phyloP scores from a whole-genome alignment of 2,113 vertebrate genomes.

The Epinephelus fuscoguttatus region DNA sequence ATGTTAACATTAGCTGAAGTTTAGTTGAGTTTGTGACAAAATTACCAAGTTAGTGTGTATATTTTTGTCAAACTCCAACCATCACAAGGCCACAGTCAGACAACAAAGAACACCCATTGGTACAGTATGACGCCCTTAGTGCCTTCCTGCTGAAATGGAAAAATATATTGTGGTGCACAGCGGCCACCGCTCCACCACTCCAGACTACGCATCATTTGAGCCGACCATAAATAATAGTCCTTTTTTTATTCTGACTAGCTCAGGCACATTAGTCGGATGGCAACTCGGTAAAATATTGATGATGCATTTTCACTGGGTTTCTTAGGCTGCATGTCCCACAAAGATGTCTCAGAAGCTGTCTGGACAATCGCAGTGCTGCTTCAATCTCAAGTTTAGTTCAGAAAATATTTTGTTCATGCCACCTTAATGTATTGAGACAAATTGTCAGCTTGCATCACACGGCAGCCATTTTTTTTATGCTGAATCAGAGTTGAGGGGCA shows the following conservation, averaged over 20 bases:
- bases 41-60: not conserved
- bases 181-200: conserved; percentile 31
- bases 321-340: conserved; percentile 23
- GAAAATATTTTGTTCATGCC: not conserved
- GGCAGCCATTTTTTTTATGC: conserved; percentile 13
- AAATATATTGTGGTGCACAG: conserved; percentile 24
- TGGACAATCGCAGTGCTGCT: conserved; percentile 30
- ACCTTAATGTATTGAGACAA: conserved; percentile 18
- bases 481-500: not conserved
- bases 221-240: conserved; percentile 49
- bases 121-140: conserved; percentile 62
- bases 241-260: conserved; percentile 42
- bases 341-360: conserved; percentile 32
- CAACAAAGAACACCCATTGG: conserved; percentile 59
- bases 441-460: conserved; percentile 26
- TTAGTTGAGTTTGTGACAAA: not conserved
- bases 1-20: not conserved
- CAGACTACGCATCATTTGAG: conserved; percentile 47
- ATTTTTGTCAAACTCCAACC: conserved; percentile 64
- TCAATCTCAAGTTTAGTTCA: conserved; percentile 33
- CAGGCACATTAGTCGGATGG: conserved; percentile 45
- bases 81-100: conserved; percentile 55
- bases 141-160: conserved; percentile 64
- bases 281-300: conserved; percentile 71
- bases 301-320: conserved; percentile 52